Evolutionary conservation across 2,797 vertebrate species (phyloP).

Genomic region (Enteromius unitaeniatus): DNA sequence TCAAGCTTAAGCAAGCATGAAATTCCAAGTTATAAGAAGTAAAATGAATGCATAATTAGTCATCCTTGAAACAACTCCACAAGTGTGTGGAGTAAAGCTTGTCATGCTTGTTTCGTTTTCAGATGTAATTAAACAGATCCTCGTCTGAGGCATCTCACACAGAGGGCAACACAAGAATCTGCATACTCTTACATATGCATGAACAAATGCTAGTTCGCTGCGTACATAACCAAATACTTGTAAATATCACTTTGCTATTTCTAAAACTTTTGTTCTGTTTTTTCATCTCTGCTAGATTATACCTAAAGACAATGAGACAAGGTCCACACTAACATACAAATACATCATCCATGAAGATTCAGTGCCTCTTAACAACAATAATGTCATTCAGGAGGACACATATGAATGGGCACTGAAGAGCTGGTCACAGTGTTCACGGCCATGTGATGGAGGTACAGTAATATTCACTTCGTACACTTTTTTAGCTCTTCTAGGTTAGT

Average conservation of each 20-base stretch:
- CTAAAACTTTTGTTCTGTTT: conserved; percentile 12
- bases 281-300: conserved; percentile 81
- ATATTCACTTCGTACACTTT: background rate
- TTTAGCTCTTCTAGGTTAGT: background rate
- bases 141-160: conserved; percentile 15
- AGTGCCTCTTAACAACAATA: conserved; percentile 93
- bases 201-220: conserved; percentile 5
- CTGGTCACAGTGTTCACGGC: conserved; percentile 94
- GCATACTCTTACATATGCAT: conserved; percentile 32
- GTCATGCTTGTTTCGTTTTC: conserved; percentile 21
- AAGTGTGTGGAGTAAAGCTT: background rate
- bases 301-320: conserved; percentile 91
- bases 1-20: background rate
- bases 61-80: background rate
- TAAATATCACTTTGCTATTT: conserved; percentile 10
- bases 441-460: conserved; percentile 89
- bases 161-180: conserved; percentile 27
- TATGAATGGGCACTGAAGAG: conserved; percentile 98
- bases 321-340: conserved; percentile 91
- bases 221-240: background rate
- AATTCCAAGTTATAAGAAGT: background rate
- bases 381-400: conserved; percentile 91
- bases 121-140: conserved; percentile 37
- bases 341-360: conserved; percentile 98
- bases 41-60: background rate